Evolutionary conservation across 2,113 vertebrate genomes (phyloP).

Genomic region (Monopterus albus): DNA sequence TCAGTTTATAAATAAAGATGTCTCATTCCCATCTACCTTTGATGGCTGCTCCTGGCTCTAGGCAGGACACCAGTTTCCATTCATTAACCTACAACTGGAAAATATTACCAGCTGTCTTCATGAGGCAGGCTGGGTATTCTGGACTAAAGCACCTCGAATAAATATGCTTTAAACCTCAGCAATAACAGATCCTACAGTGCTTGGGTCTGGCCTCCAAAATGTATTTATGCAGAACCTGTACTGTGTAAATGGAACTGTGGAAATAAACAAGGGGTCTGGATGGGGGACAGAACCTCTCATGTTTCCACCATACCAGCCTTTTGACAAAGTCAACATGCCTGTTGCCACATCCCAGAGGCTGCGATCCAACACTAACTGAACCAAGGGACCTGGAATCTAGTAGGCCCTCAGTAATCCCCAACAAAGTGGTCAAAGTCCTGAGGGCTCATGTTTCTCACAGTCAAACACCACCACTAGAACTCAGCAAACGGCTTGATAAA

Average conservation of each 20-base stretch:
- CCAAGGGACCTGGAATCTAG: conserved; percentile 38
- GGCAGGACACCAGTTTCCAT: conserved; percentile 69
- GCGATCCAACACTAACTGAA: conserved; percentile 59
- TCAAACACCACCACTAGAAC: neutral
- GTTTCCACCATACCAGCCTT: conserved; percentile 47
- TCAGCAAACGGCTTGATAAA: neutral
- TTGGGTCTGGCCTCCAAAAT: conserved; percentile 38
- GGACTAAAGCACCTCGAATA: conserved; percentile 39
- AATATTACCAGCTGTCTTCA: conserved; percentile 57
- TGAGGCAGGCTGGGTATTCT: conserved; percentile 23
- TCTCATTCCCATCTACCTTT: conserved; percentile 39
- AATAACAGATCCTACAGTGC: conserved; percentile 43
- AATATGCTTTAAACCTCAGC: conserved; percentile 35
- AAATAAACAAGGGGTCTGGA: conserved; percentile 70
- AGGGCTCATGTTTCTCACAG: conserved; percentile 1
- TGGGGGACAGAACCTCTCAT: conserved; percentile 47
- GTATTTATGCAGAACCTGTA: conserved; percentile 58
- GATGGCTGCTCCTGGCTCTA: conserved; percentile 37
- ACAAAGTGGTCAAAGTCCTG: conserved; percentile 41
- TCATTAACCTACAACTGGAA: conserved; percentile 76
- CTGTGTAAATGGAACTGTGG: conserved; percentile 62
- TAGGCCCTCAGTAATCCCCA: conserved; percentile 8
- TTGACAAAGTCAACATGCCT: conserved; percentile 63
- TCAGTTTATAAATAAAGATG: conserved; percentile 46
- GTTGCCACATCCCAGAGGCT: conserved; percentile 40